These are phyloP conservation scores for Tetramorium simillimum DNA, from an alignment of 1,140 invertebrate genomes.

Conservation along the genomic window DNA sequence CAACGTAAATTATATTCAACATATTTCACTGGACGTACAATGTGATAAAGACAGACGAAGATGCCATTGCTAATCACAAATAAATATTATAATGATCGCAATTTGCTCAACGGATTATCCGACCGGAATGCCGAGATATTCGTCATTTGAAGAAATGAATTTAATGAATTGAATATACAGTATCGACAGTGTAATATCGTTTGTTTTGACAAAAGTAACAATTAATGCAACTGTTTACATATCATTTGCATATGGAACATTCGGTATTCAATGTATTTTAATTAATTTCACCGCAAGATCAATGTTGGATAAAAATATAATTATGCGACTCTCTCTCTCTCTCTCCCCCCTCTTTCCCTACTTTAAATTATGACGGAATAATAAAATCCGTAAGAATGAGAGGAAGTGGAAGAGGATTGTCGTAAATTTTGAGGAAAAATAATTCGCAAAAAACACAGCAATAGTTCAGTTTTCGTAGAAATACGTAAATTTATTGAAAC, in stretches of 20 bases:
- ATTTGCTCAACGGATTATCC: constrained; percentile 42
- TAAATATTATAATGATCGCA: constrained; percentile 50
- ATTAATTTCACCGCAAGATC: constrained; percentile 57
- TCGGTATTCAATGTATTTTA: constrained; percentile 46
- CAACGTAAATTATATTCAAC: constrained; percentile 11
- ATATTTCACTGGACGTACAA: not conserved
- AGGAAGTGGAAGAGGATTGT: constrained; percentile 23
- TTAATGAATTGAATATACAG: constrained; percentile 48
- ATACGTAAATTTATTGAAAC: constrained; percentile 84
- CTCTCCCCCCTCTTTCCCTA: not conserved
- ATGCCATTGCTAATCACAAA: constrained; percentile 37
- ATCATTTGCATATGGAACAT: constrained; percentile 49
- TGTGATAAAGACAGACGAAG: constrained; percentile 42
- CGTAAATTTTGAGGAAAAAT: constrained; percentile 10
- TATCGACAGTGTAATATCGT: constrained; percentile 21
- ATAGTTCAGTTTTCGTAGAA: constrained; percentile 79
- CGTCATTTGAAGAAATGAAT: constrained; percentile 36
- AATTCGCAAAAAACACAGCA: not conserved
- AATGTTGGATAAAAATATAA: constrained; percentile 47
- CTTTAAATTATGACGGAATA: constrained; percentile 13
- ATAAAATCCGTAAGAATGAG: not conserved
- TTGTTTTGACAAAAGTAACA: constrained; percentile 56
- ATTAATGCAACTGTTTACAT: constrained; percentile 55
- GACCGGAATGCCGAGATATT: constrained; percentile 40
- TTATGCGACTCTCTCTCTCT: not conserved